Base-by-base conservation (phyloP, 2,113 vertebrate genomes). In the Podiceps cristatus region DNA sequence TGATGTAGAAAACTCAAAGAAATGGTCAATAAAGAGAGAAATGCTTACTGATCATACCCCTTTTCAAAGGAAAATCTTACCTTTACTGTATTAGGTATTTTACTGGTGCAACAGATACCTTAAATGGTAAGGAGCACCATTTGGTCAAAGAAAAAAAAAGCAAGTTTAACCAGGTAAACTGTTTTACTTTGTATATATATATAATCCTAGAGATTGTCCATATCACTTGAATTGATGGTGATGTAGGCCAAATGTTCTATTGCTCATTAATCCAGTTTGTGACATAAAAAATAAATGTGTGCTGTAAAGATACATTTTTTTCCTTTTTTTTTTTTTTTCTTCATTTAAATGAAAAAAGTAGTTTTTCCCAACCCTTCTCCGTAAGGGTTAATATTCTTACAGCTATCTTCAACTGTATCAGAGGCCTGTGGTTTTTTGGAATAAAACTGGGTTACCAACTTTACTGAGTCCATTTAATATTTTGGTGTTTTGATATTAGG, bases 1-100 rank as follows among this genome's bases (percentile, higher is more conserved):
- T 94, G 53, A 79, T 94, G 42, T 58, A 75, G 87, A 91, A 94
- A 95, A 88, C 77, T 85, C 47, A 62, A 82, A 86, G 77, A 60
- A 74, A 13, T 58, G 60, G 53, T 91, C 69, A 68, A 78, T 91
- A 84, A 86, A 92, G 56, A 87, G 60, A 33, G 55, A 92, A 82
- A 45, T 88, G 13, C 63, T 82, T 92, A 52, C 75, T 74, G 59
- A 71, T 73, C 45, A 28, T 73, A 62, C 6, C 6, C 13, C 66
- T 95, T 49, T 81, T 69, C 63, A 88, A 71, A 92, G n/a, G 29
- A 62, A 76, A 72, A 50, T 64, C 22, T 93, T 78, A 33, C 8
- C 16, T 73, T 18, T 60, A 9, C 24, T 68, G 7, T 55, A 7
- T 60, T 67, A 62, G 20, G 13, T 71, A 56, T 90, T 88, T 86